These are phyloP conservation scores for Dysdera silvatica DNA, from an alignment of 1,140 invertebrate genomes.

Conservation along the genomic window DNA sequence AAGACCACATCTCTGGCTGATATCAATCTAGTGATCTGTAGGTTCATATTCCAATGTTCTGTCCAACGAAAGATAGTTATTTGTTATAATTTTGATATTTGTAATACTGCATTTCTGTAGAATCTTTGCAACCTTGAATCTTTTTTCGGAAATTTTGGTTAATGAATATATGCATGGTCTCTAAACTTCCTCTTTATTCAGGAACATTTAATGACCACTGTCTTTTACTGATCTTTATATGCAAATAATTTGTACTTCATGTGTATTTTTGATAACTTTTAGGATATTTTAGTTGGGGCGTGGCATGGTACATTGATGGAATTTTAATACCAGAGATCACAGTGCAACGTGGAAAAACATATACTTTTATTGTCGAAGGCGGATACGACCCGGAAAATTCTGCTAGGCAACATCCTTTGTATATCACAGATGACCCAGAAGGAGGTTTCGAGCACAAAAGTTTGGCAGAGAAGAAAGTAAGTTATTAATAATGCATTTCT, in stretches of 20 bases:
- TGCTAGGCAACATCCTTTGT: slow-evolving; percentile 86
- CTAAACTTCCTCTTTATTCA: too few relatives aligned
- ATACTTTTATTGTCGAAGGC: slow-evolving; percentile 83
- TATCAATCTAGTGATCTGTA: too few relatives aligned
- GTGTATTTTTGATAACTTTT: slow-evolving; percentile 4
- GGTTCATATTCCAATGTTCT: too few relatives aligned
- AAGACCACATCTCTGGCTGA: too few relatives aligned
- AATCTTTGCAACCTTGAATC: too few relatives aligned
- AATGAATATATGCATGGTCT: too few relatives aligned
- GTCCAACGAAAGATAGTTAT: too few relatives aligned
- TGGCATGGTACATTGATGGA: slow-evolving; percentile 93
- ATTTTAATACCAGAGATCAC: slow-evolving; percentile 85
- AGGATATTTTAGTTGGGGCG: slow-evolving; percentile 87
- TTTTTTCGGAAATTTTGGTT: too few relatives aligned
- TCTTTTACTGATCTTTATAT: background rate
- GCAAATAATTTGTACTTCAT: background rate
- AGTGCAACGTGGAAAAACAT: slow-evolving; percentile 76
- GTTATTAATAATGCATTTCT: background rate
- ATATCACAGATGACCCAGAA: slow-evolving; percentile 85
- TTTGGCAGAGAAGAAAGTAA: slow-evolving; percentile 57
- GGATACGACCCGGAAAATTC: slow-evolving; percentile 66
- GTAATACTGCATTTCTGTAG: too few relatives aligned
- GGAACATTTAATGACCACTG: background rate
- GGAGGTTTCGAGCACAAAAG: slow-evolving; percentile 82
- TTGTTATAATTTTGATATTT: too few relatives aligned